A percentile compares a stretch with the other conserved stretches of the same genome.
Conservation (phyloP, 2,113 vertebrate species). For the Irena cyanogastra region DNA sequence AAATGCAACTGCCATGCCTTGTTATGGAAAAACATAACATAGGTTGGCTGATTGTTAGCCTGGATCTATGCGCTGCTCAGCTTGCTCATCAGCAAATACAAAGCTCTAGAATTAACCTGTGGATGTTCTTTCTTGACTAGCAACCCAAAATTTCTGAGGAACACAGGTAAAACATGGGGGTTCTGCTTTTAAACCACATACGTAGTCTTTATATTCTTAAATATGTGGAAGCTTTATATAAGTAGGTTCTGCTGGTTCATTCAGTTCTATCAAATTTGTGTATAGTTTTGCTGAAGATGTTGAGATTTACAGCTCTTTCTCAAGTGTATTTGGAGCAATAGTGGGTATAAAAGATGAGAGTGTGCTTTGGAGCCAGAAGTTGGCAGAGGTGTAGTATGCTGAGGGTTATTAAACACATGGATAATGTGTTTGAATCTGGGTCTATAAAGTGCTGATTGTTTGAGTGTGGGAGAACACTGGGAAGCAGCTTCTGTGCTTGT, state of each 20-base stretch:
- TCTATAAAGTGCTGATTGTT: not conserved
- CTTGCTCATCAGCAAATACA: not conserved
- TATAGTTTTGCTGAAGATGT: not conserved
- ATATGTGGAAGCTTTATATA: not conserved
- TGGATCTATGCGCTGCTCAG: not conserved
- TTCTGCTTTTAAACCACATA: not conserved
- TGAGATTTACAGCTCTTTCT: not conserved
- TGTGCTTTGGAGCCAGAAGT: not conserved
- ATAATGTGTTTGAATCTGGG: not conserved
- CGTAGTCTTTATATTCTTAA: not conserved
- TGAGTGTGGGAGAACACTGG: not conserved
- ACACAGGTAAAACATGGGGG: not conserved
- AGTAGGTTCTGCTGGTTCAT: not conserved
- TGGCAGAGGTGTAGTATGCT: not conserved
- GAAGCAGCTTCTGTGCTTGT: not conserved
- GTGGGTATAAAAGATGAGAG: not conserved
- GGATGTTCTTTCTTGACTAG: not conserved
- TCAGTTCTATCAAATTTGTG: not conserved
- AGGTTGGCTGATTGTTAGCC: not conserved
- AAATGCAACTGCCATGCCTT: not conserved
- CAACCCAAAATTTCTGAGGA: not conserved
- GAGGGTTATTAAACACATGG: not conserved
- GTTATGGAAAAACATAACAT: not conserved
- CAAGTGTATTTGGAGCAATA: not conserved
- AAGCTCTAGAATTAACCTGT: not conserved